Evolutionary conservation across 2,113 vertebrate species (phyloP), one percentile per base, ranked within the genome.

Genomic region (Emberiza fucata): DNA sequence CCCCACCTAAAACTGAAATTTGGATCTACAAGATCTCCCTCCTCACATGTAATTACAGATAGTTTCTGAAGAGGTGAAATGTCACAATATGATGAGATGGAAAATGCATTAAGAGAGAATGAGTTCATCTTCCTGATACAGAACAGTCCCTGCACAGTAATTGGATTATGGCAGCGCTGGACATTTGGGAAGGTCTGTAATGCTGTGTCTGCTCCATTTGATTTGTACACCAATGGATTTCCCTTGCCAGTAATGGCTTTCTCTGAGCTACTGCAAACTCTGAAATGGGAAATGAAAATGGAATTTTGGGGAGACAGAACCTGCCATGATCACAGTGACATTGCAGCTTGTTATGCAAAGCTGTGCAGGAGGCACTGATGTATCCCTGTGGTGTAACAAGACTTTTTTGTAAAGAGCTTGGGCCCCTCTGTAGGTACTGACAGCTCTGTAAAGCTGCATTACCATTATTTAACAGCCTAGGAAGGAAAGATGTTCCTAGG

Each of bases 41-140:
- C 50, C 48, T 70, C 66, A 35, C 25, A 64, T 42, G 11, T 66
- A 93, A 86, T 88, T 94, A 51, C 2, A 0, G 48, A 63, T 7
- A 63, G 60, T 81, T 96, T 90, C 88, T 93, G 61, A 92, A 86
- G 80, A 96, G 90, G 94, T 75, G 86, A 96, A 93, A 95, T 92
- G 85, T 92, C 88, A 90, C 54, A 71, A 31, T 57, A 50, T 42
- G 64, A 93, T 88, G 78, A 88, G 75, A 92, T 86, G 96, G 94
- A 93, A 96, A 96, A 93, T 78, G 66, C 81, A 95, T 97, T 95
- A 94, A 78, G 56, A 78, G 47, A 86, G 48, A 91, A 90, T 86
- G 64, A 96, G 76, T 93, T 94, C 71, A 90, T 92, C 90, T 93
- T 77, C 82, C 76, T 96, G 90, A 83, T 83, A 84, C 31, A 90